Percentiles rank a stretch among this genome's conserved stretches.
phyloP scores from a whole-genome alignment of 2,113 vertebrate species.

The Phrynosoma blainvillii region DNA sequence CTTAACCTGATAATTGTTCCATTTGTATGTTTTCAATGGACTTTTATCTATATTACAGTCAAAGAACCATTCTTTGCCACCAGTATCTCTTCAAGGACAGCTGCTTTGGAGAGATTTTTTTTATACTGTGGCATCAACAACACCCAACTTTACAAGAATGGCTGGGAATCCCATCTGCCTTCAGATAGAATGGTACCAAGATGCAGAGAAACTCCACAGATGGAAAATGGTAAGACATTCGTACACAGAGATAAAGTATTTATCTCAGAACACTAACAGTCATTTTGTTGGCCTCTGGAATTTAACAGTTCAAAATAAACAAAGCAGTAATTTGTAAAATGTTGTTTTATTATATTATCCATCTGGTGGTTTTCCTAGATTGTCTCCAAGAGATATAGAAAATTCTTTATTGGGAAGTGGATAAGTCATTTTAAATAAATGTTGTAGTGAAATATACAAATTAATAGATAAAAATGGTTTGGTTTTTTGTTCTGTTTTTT shows the following conservation, averaged over 20 bases:
- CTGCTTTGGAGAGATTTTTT: slow-evolving; percentile 60
- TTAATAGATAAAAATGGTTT: too few species aligned
- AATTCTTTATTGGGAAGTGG: not conserved
- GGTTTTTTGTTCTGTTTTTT: too few species aligned
- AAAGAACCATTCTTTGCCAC: slow-evolving; percentile 58
- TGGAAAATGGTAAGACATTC: slow-evolving; percentile 58
- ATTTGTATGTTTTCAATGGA: not conserved
- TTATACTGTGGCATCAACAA: slow-evolving; percentile 49
- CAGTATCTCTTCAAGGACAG: slow-evolving; percentile 61
- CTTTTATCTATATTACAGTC: slow-evolving; percentile 45
- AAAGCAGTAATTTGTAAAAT: not conserved
- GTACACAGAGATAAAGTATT: not conserved
- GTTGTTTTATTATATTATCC: not conserved
- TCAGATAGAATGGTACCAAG: slow-evolving; percentile 58
- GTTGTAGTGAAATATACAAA: too few species aligned
- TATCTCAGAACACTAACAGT: not conserved
- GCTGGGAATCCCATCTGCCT: slow-evolving; percentile 57
- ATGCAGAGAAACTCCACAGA: slow-evolving; percentile 55
- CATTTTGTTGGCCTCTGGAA: not conserved
- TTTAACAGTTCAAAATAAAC: not conserved
- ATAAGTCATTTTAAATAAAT: too few species aligned
- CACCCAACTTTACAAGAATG: slow-evolving; percentile 57
- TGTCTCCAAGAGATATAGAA: not conserved
- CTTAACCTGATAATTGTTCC: not conserved
- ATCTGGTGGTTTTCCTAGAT: not conserved